Percentiles rank a stretch among this genome's conserved stretches.
Evolutionary conservation across 1,140 invertebrate genomes (phyloP).

Genomic region (Eueides isabella): DNA sequence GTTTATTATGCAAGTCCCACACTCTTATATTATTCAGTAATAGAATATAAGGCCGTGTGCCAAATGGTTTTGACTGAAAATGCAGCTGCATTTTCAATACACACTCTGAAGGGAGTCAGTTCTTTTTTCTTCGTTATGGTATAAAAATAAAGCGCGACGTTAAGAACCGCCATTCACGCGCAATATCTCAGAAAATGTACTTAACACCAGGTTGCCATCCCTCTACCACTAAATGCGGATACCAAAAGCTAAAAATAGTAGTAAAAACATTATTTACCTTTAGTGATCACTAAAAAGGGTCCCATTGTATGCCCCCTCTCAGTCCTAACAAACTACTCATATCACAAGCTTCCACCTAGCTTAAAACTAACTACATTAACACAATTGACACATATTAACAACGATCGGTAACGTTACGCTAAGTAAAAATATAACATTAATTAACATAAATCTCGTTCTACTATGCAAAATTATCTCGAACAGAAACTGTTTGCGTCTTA

Average conservation of each 20-base stretch:
- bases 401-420: constrained; percentile 65
- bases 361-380: constrained; percentile 72
- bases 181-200: too few species aligned
- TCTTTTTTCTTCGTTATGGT: too few species aligned
- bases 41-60: not conserved
- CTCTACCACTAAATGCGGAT: not conserved
- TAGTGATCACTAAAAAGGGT: constrained; percentile 23
- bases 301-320: constrained; percentile 44
- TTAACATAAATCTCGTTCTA: constrained; percentile 76
- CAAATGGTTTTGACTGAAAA: too few species aligned
- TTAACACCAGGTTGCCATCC: too few species aligned
- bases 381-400: constrained; percentile 78
- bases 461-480: constrained; percentile 61
- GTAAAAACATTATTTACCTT: constrained; percentile 46
- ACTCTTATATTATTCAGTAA: not conserved
- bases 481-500: constrained; percentile 51
- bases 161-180: too few species aligned
- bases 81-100: too few species aligned
- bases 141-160: too few species aligned
- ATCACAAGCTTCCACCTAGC: constrained; percentile 79
- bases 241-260: constrained; percentile 1
- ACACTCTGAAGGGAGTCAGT: too few species aligned
- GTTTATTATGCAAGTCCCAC: not conserved
- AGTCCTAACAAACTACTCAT: constrained; percentile 61
- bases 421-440: constrained; percentile 79